phyloP scores from a whole-genome alignment of 2,797 vertebrate species.

The Melanotaenia boesemani region DNA sequence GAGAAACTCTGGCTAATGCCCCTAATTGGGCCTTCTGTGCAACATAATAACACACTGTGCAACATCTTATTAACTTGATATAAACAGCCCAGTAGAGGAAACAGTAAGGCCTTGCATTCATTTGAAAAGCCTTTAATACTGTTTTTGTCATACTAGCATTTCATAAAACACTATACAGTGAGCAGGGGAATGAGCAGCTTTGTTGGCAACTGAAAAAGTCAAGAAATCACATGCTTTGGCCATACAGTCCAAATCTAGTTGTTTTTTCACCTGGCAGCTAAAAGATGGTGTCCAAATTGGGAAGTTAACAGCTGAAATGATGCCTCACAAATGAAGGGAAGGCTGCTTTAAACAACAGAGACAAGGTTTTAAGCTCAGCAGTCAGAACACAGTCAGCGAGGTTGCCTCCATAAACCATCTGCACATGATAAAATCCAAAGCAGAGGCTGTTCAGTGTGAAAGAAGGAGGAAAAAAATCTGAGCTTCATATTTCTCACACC shows the following conservation, averaged over 20 bases:
- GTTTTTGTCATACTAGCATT: constrained; percentile 61
- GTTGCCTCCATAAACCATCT: constrained; percentile 19
- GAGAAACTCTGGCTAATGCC: constrained; percentile 36
- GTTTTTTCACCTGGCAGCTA: constrained; percentile 46
- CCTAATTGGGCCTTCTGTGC: constrained; percentile 47
- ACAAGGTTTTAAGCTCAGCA: constrained; percentile 16
- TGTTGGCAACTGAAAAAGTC: constrained; percentile 59
- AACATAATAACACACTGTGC: constrained; percentile 47
- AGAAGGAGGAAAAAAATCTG: constrained; percentile 1
- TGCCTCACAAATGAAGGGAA: background rate
- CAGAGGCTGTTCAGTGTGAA: constrained; percentile 14
- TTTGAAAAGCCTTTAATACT: constrained; percentile 68
- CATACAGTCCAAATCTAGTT: constrained; percentile 56
- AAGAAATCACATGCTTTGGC: constrained; percentile 78
- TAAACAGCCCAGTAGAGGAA: constrained; percentile 51
- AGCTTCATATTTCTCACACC: constrained; percentile 9
- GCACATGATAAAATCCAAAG: constrained; percentile 16
- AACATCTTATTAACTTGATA: constrained; percentile 61
- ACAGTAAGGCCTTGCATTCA: constrained; percentile 36
- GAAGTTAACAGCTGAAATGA: constrained; percentile 60
- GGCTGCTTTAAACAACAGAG: constrained; percentile 37
- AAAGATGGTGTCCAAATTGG: constrained; percentile 69
- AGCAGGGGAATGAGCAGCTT: constrained; percentile 34
- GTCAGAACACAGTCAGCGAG: constrained; percentile 14
- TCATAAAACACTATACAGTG: constrained; percentile 43